Evolutionary conservation across 64 coral and sea anemone species (phyloP).

Genomic region (Porites lutea): DNA sequence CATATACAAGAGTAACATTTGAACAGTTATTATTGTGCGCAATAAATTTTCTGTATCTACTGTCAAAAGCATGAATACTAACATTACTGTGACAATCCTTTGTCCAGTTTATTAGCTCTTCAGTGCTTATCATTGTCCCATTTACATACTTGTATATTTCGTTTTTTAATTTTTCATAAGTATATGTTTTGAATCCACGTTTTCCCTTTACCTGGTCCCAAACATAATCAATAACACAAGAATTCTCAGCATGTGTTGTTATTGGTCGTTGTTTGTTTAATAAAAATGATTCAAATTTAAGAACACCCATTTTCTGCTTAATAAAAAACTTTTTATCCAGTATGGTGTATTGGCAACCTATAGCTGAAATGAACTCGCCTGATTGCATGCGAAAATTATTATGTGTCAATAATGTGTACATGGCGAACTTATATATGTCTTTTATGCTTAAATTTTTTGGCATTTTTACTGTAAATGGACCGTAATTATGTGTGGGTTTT

Average conservation of each 20-base stretch:
- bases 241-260: background rate
- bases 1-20: too few species aligned
- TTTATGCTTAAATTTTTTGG: too few species aligned
- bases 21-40: too few species aligned
- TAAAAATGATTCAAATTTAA: conserved; percentile 31
- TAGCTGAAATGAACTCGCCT: background rate
- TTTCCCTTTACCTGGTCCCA: conserved; percentile 40
- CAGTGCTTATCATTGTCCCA: conserved; percentile 37
- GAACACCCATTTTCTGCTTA: background rate
- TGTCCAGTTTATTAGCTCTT: conserved; percentile 5
- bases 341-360: background rate
- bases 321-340: background rate
- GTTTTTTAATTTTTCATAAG: conserved; percentile 18
- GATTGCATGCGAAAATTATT: too few species aligned
- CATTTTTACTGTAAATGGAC: too few species aligned
- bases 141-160: conserved; percentile 41
- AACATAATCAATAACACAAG: background rate
- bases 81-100: background rate
- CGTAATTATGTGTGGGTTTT: too few species aligned
- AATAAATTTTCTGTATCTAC: background rate
- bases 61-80: background rate
- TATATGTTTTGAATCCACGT: conserved; percentile 53
- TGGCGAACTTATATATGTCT: too few species aligned
- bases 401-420: too few species aligned
- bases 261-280: conserved; percentile 47